These are phyloP conservation scores for Ophion costatus DNA, from an alignment of 2,888 invertebrate genomes.

Conservation along the genomic window DNA sequence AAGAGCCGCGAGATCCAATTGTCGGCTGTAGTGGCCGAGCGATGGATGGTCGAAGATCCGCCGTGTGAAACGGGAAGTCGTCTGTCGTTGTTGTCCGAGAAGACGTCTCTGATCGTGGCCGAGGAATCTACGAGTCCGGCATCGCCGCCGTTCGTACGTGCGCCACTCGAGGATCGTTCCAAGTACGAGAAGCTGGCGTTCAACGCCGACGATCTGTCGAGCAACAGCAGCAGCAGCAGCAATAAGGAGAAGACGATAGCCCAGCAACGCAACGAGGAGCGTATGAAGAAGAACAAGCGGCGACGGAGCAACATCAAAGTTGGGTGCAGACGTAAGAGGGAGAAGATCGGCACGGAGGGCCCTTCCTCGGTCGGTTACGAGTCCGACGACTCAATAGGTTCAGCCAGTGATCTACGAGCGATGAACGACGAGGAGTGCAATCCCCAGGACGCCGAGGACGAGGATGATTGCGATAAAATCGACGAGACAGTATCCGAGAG, in stretches of 20 bases:
- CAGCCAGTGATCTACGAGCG: slow-evolving; percentile 88
- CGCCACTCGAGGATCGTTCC: slow-evolving; percentile 89
- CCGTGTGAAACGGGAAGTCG: slow-evolving; percentile 68
- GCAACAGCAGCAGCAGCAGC: slow-evolving; percentile 77
- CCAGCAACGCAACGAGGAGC: slow-evolving; percentile 75
- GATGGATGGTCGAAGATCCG: slow-evolving; percentile 76
- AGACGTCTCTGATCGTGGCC: slow-evolving; percentile 79
- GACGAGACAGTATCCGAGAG: slow-evolving; percentile 87
- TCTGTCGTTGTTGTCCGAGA: slow-evolving; percentile 79
- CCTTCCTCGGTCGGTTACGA: slow-evolving; percentile 82
- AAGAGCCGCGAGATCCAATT: slow-evolving; percentile 68
- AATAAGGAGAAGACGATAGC: slow-evolving; percentile 78
- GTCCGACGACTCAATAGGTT: slow-evolving; percentile 89
- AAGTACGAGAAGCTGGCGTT: slow-evolving; percentile 91
- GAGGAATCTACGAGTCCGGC: slow-evolving; percentile 79
- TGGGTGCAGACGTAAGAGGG: slow-evolving; percentile 67
- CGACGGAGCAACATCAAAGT: slow-evolving; percentile 75
- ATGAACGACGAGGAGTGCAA: slow-evolving; percentile 82
- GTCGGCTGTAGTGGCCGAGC: slow-evolving; percentile 65
- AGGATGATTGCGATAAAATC: slow-evolving; percentile 79
- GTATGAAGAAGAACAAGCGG: slow-evolving; percentile 81
- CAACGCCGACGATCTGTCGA: slow-evolving; percentile 85
- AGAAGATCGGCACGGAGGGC: slow-evolving; percentile 49
- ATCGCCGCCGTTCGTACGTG: slow-evolving; percentile 86
- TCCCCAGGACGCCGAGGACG: slow-evolving; percentile 77